Conservation (phyloP, 2,797 vertebrate species). For the Pristis pectinata region DNA sequence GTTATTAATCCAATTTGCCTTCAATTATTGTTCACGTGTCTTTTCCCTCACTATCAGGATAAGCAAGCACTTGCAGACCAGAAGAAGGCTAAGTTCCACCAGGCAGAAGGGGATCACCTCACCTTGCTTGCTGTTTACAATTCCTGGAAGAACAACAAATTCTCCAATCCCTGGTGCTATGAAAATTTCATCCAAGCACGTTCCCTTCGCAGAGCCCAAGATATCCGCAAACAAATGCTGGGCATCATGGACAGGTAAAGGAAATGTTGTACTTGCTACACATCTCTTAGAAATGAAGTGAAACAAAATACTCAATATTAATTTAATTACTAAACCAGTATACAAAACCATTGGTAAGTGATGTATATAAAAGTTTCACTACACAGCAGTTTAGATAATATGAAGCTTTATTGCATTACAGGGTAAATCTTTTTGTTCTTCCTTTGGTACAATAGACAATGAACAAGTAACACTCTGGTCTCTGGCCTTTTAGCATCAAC, state of each 20-base stretch:
- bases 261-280: neutral
- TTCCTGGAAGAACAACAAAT: conserved; percentile 99
- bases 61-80: conserved; percentile 96
- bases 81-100: conserved; percentile 98
- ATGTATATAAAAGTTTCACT: neutral
- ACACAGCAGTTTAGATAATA: neutral
- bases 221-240: conserved; percentile 98
- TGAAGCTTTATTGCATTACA: neutral
- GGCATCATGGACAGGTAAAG: conserved; percentile 93
- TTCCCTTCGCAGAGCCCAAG: conserved; percentile 85
- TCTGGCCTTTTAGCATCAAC: neutral
- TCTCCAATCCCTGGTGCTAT: conserved; percentile 98
- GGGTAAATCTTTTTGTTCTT: neutral
- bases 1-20: neutral
- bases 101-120: conserved; percentile 93
- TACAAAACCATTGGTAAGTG: neutral
- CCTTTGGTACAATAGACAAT: neutral
- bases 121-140: conserved; percentile 95
- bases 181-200: conserved; percentile 98
- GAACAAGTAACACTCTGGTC: neutral
- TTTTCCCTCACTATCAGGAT: conserved; percentile 64
- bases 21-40: neutral
- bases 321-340: neutral
- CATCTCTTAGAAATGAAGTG: neutral
- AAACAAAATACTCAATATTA: neutral